A percentile compares a stretch with the other conserved stretches of the same genome.
phyloP scores from a whole-genome alignment of 2,888 invertebrate genomes.

The Himalopsyche kuldschensis region DNA sequence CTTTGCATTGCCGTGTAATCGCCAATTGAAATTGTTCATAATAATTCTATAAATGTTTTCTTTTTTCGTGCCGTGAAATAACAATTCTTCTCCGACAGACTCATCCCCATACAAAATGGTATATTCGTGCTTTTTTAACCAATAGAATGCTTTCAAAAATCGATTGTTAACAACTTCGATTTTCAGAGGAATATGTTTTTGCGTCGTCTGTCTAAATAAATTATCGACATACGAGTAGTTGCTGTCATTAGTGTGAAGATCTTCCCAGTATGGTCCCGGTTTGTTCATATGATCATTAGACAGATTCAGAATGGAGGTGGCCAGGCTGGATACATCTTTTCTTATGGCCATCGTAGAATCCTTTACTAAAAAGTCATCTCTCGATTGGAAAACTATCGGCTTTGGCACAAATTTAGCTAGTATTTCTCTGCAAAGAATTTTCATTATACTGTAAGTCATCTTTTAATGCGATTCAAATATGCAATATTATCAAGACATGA shows the following conservation, averaged over 20 bases:
- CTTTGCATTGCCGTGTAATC: slow-evolving; percentile 39
- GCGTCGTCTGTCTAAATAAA: neutral
- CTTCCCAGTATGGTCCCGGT: neutral
- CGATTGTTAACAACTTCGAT: neutral
- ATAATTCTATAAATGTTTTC: slow-evolving; percentile 41
- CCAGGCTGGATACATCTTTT: neutral
- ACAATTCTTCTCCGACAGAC: slow-evolving; percentile 31
- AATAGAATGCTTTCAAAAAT: slow-evolving; percentile 22
- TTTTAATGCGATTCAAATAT: too few relatives aligned
- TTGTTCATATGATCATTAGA: neutral
- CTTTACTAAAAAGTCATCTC: neutral
- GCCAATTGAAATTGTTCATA: slow-evolving; percentile 44
- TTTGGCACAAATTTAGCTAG: neutral
- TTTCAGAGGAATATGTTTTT: neutral
- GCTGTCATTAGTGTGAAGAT: neutral
- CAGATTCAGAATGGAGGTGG: neutral
- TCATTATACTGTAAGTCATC: too few relatives aligned
- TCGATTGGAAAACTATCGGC: neutral
- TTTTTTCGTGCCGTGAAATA: slow-evolving; percentile 44
- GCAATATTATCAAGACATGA: too few relatives aligned
- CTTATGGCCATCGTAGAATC: neutral
- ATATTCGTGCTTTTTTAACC: slow-evolving; percentile 39
- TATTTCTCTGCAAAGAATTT: too few relatives aligned
- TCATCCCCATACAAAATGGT: slow-evolving; percentile 26
- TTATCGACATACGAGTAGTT: neutral